Conservation (phyloP, 2,113 vertebrate genomes). For the Heterotis niloticus region DNA sequence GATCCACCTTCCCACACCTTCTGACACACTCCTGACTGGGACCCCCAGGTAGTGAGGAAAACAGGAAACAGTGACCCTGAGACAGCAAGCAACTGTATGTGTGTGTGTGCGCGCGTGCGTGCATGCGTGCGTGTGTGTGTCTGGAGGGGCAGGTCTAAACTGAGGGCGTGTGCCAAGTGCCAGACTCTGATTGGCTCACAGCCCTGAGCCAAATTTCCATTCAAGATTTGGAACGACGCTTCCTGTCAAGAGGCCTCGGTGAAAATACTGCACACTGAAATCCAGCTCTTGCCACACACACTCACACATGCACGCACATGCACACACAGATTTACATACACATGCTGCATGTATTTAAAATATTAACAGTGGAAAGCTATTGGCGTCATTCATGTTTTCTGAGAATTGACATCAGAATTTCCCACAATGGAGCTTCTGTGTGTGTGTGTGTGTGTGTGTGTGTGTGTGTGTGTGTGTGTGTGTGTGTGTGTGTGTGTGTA, state of each 20-base stretch:
- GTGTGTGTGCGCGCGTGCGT: background rate
- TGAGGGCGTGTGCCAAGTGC: conserved; percentile 11
- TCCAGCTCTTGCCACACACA: background rate
- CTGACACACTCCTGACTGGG: background rate
- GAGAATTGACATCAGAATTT: background rate
- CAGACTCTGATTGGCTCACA: background rate
- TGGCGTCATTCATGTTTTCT: background rate
- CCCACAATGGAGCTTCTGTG: too few relatives aligned
- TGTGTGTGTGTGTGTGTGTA: conserved; percentile 14
- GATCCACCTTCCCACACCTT: background rate
- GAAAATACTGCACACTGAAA: background rate
- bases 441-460: conserved; percentile 15
- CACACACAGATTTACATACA: background rate
- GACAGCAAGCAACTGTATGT: too few relatives aligned
- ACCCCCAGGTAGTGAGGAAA: background rate
- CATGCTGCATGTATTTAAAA: too few relatives aligned
- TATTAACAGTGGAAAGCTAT: too few relatives aligned
- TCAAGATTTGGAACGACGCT: background rate
- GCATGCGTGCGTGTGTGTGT: background rate
- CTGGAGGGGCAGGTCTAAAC: background rate
- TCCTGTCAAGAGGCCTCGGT: background rate
- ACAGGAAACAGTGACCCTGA: background rate
- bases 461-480: too few relatives aligned
- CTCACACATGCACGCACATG: background rate
- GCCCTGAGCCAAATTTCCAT: background rate